Percentiles rank a stretch among this genome's conserved stretches.
Evolutionary conservation across 2,888 invertebrate species (phyloP).

Genomic region (Barypeithes pellucidus): DNA sequence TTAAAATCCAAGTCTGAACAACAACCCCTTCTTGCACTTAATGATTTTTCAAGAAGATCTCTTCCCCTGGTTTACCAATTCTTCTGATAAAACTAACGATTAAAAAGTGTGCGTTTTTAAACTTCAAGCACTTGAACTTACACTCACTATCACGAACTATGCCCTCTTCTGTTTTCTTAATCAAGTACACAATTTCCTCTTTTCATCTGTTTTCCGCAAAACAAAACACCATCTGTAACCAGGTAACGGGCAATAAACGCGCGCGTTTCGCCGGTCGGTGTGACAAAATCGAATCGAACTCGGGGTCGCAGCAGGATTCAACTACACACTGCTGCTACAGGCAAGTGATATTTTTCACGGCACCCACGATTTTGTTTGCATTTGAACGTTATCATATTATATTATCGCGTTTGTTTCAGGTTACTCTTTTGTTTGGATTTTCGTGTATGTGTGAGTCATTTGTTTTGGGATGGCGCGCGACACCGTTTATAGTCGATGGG

Average conservation of each 20-base stretch:
- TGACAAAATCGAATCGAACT: conserved; percentile 44
- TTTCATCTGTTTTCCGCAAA: conserved; percentile 26
- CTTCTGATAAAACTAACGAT: too few relatives aligned
- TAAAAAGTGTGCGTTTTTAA: too few relatives aligned
- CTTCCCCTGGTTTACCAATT: too few relatives aligned
- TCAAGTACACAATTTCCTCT: conserved; percentile 14
- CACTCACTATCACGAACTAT: too few relatives aligned
- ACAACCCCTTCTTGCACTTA: too few relatives aligned
- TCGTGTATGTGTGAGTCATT: conserved; percentile 32
- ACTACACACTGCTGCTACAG: conserved; percentile 27
- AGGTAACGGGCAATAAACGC: conserved; percentile 21
- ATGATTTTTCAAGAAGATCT: too few relatives aligned
- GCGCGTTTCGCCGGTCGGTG: conserved; percentile 2
- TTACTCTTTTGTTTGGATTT: conserved; percentile 28
- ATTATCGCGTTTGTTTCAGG: conserved; percentile 18
- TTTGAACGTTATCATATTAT: conserved; percentile 17
- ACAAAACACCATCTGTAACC: conserved; percentile 29
- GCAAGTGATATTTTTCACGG: conserved; percentile 30
- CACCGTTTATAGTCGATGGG: conserved; percentile 15
- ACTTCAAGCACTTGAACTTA: too few relatives aligned
- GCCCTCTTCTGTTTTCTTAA: neutral
- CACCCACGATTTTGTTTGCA: conserved; percentile 45
- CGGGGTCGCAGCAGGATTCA: conserved; percentile 18
- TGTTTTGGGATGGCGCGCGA: conserved; percentile 24
- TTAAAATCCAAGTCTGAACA: neutral